Percentiles rank a stretch among this genome's conserved stretches.
Evolutionary conservation across 2,113 vertebrate species (phyloP).

Genomic region (Axis porcinus): DNA sequence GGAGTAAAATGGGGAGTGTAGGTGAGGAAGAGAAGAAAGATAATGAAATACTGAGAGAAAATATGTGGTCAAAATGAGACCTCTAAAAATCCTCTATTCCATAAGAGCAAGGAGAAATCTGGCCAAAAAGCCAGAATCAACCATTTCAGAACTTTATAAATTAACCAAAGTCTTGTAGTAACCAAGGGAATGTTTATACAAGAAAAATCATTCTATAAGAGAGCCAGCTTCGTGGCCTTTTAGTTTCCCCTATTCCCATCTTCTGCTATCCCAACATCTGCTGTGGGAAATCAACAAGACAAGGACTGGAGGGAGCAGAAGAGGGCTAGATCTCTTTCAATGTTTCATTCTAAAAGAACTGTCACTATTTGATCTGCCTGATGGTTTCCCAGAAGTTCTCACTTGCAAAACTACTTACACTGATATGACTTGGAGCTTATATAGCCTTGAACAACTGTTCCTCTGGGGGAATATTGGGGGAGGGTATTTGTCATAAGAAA

Average conservation of each 20-base stretch:
- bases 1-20: neutral
- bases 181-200: neutral
- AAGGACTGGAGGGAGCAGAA: neutral
- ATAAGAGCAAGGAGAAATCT: neutral
- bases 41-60: neutral
- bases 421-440: neutral
- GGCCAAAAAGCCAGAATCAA: neutral
- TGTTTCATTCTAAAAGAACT: neutral
- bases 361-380: neutral
- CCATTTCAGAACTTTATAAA: neutral
- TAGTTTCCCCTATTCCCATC: neutral
- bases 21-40: neutral
- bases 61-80: neutral
- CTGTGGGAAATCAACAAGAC: neutral
- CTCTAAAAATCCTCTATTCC: neutral
- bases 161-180: neutral
- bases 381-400: neutral
- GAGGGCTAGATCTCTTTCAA: neutral
- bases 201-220: neutral
- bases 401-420: neutral
- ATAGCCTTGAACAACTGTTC: neutral
- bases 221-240: neutral
- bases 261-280: neutral
- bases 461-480: too few relatives aligned
- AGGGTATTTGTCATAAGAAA: neutral